phyloP scores from a whole-genome alignment of 30 jellyfish, hydroid and myxozoan species.

The Chrysaora quinquecirrha region DNA sequence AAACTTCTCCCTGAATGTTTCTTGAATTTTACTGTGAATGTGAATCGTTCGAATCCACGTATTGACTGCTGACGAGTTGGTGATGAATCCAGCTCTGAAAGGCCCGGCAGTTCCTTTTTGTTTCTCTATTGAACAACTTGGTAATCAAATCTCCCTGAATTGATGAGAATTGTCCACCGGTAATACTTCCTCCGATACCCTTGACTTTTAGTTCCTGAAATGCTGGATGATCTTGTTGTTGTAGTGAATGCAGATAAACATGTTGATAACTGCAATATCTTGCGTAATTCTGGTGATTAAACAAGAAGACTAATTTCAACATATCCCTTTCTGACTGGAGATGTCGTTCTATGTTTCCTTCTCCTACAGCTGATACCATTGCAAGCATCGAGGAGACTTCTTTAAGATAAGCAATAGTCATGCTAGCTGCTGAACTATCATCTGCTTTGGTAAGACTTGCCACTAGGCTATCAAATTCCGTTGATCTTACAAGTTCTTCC shows the following conservation, averaged over 20 bases:
- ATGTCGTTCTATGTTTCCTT: constrained; percentile 35
- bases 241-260: not conserved
- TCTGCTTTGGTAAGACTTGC: not conserved
- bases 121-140: constrained; percentile 48
- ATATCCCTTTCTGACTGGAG: constrained; percentile 38
- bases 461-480: not conserved
- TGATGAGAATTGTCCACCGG: constrained; percentile 33
- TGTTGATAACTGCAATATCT: constrained; percentile 39
- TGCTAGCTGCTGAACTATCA: constrained; percentile 9
- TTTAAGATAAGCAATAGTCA: constrained; percentile 21
- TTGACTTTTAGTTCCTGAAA: constrained; percentile 22
- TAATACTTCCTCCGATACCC: constrained; percentile 34
- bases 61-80: constrained; percentile 33
- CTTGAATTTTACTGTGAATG: not conserved
- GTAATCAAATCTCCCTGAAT: constrained; percentile 62
- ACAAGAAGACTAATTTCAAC: constrained; percentile 20
- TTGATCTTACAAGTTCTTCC: constrained; percentile 3
- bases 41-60: constrained; percentile 59
- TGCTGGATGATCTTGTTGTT: constrained; percentile 39
- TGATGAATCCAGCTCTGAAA: constrained; percentile 43
- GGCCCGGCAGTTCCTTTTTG: constrained; percentile 68
- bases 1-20: constrained; percentile 13
- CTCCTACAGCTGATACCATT: constrained; percentile 48
- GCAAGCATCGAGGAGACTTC: constrained; percentile 50
- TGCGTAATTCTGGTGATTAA: constrained; percentile 52